Base-by-base conservation (phyloP, 2,113 vertebrate species). In the Rhea pennata region DNA sequence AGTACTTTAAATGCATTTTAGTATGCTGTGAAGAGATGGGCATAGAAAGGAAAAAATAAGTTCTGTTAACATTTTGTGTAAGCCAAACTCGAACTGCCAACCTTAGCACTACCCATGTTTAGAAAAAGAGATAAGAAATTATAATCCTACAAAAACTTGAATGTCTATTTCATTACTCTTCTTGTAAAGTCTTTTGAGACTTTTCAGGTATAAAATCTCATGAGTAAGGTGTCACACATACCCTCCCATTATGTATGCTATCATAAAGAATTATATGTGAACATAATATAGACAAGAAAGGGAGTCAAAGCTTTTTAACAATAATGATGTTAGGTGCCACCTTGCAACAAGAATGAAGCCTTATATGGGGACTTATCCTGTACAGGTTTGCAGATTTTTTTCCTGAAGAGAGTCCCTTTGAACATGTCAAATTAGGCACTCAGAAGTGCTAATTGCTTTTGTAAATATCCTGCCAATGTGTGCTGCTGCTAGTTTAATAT, bases 401-500 rank as follows among this genome's bases (percentile, higher is more conserved):
- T 84, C 23, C 46, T 84, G 17, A 84, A 86, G 78, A 26, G 6
- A 2, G 6, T 73, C 50, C 67, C 71, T 83, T 50, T 76, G 71
- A 79, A 89, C 70, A 58, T 50, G 74, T 88, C 65, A 94, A 70
- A 73, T 89, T 91, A 72, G 58, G 19, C 80, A 66, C 53, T 92
- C 58, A 40, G 46, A 89, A 88, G 54, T 62, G 44, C 71, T 96
- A 89, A 95, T 84, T 92, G 92, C 88, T 93, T 92, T 75, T 76
- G 81, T 88, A 96, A 96, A 93, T 96, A 92, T 61, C 76, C 91
- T 93, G 53, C 84, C 50, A 70, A 24, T 54, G 23, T 91, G 86
- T 62, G 39, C 81, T 58, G 58, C 17, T 94, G 24, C 40, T 79
- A 61, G 76, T 87, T 84, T 84, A 95, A 79, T 84, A 72, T 58